Base-by-base conservation (phyloP, 2,888 invertebrate genomes). In the Ennomos erosarius region DNA sequence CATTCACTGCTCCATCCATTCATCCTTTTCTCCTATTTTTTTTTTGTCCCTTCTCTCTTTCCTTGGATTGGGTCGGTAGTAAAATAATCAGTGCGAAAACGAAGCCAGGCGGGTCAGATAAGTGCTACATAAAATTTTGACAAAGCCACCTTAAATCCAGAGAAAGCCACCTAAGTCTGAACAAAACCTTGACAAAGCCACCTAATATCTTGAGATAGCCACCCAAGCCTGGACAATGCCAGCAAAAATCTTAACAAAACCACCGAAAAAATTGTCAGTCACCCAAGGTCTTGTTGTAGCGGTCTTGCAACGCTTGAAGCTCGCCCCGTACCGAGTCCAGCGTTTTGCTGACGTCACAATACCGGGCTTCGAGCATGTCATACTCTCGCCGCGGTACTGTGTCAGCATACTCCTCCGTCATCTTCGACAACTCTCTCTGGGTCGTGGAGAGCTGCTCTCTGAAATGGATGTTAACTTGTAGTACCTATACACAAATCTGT, bases 381-480 rank as follows among this genome's bases (percentile, higher is more conserved):
- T 81, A 81, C 42, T 90, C 82, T 0, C 90, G 75, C n/a, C 84
- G 81, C 1, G 93, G 92, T 1, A 92, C 90, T 0, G 88, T 86
- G 42, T 89, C 90, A 0, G 86, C 76, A 66, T 91, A 93, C 59
- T 90, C 87, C 2, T 92, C 92, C 0, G 74, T 78, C 81, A 87
- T 86, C 56, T 78, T 83, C 54, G 79, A 86, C 3, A 92, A 69
- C 39, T 90, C 80, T 0, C 71, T 75, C 60, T 91, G 90, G 0
- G 89, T 85, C 39, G 74, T 62, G 1, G 92, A 79, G 4, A 93
- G 70, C 58, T 87, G 90, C 56, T 92, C 90, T 58, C 93, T 93
- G 67, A 26, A 26, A 26, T 26, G 5, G 26, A 26, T 26, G 26
- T 6, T 26, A 26, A 26, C 26, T 26, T 26, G 26, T 26, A 26